Percentiles rank a stretch among this genome's conserved stretches.
Evolutionary conservation across 1,140 invertebrate genomes (phyloP).

Genomic region (Achroia grisella): DNA sequence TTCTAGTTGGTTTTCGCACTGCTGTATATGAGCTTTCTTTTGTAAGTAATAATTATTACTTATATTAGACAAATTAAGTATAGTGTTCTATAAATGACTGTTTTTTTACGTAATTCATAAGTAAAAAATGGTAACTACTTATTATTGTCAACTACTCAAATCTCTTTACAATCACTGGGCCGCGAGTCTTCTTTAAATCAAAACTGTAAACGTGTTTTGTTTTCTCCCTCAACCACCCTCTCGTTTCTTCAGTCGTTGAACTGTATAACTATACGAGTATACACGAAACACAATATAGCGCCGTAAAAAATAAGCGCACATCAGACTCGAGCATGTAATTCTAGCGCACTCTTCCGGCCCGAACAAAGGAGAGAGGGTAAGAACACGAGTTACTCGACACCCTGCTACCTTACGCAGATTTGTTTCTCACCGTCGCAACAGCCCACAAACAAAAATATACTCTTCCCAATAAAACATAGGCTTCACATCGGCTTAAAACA

Average conservation of each 20-base stretch:
- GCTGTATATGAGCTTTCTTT: no score
- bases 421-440: conserved; percentile 59
- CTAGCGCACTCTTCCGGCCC: conserved; percentile 71
- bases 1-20: no score
- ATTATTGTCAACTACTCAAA: no score
- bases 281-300: conserved; percentile 63
- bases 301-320: conserved; percentile 73
- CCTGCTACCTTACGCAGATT: conserved; percentile 70
- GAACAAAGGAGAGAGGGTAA: conserved; percentile 72
- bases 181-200: conserved; percentile 28
- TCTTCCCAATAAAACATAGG: conserved; percentile 26
- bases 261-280: conserved; percentile 62
- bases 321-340: conserved; percentile 73
- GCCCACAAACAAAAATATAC: conserved; percentile 39
- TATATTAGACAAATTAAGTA: no score
- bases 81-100: no score
- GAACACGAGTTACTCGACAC: conserved; percentile 73
- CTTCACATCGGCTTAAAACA: conserved; percentile 29
- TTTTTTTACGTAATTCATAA: no score
- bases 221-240: conserved; percentile 60
- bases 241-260: conserved; percentile 66
- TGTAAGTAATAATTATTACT: no score
- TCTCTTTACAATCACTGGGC: no score
- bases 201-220: conserved; percentile 65
- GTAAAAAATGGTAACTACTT: no score